Evolutionary conservation across 2,888 invertebrate species (phyloP).

Genomic region (Rotaria sp.): DNA sequence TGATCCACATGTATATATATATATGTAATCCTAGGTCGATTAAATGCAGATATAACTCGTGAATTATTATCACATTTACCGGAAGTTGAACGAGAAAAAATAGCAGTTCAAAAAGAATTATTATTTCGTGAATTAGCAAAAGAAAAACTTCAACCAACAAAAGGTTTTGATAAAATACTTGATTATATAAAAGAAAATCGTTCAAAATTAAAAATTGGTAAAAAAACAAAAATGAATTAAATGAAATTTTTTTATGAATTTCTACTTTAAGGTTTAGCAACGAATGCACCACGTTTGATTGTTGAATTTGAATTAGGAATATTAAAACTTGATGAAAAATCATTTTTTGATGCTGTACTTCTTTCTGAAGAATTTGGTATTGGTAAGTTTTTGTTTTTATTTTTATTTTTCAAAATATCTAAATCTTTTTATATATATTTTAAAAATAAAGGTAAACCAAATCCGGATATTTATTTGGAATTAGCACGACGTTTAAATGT

Average conservation of each 20-base stretch:
- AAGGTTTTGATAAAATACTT: slow-evolving; percentile 6
- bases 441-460: not conserved
- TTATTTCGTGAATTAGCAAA: slow-evolving; percentile 22
- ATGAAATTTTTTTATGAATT: not conserved
- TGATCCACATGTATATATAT: not conserved
- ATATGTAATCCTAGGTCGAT: not conserved
- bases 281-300: slow-evolving; percentile 3
- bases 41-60: not conserved
- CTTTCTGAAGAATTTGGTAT: not conserved
- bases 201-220: slow-evolving; percentile 16
- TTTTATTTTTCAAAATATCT: not conserved
- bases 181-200: slow-evolving; percentile 12
- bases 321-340: not conserved
- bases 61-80: not conserved
- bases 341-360: not conserved
- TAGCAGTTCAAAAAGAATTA: not conserved
- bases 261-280: not conserved
- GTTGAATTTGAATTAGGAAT: not conserved
- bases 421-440: not conserved
- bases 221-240: not conserved
- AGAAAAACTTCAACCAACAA: slow-evolving; percentile 23
- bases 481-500: not conserved
- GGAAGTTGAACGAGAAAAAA: not conserved
- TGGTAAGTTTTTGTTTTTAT: not conserved
- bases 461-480: slow-evolving; percentile 16